Percentiles rank a stretch among this genome's conserved stretches.
Evolutionary conservation across 2,888 invertebrate genomes (phyloP).

Genomic region (Athalia rosae): DNA sequence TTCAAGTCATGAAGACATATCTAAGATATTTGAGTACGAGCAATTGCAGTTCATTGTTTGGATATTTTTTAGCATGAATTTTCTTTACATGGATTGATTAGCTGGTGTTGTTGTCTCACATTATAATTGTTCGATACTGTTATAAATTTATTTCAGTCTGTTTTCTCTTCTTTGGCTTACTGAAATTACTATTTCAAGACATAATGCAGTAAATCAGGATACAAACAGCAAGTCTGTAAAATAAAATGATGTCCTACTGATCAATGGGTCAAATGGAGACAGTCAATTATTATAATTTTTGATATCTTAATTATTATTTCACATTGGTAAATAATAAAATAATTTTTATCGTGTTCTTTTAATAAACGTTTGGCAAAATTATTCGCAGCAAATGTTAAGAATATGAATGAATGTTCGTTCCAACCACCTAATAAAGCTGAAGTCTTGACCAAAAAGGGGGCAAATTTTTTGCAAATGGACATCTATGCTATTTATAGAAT

Average conservation of each 20-base stretch:
- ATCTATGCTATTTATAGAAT: constrained; percentile 31
- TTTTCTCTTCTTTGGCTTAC: not conserved
- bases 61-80: constrained; percentile 6
- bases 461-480: constrained; percentile 8
- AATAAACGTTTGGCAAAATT: too few species aligned
- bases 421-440: not conserved
- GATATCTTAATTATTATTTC: too few species aligned
- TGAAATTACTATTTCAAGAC: not conserved
- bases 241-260: too few species aligned
- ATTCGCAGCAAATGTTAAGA: not conserved
- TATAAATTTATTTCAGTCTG: constrained; percentile 7
- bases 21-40: not conserved
- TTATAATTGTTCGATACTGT: constrained; percentile 17
- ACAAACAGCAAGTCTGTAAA: too few species aligned
- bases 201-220: not conserved
- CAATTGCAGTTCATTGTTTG: constrained; percentile 5
- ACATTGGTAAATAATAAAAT: too few species aligned
- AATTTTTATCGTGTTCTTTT: too few species aligned
- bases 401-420: not conserved
- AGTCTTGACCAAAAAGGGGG: not conserved
- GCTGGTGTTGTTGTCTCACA: not conserved
- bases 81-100: not conserved
- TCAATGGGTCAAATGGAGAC: too few species aligned
- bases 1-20: constrained; percentile 13
- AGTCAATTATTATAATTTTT: too few species aligned